These are phyloP conservation scores for Cottus gobio DNA, from an alignment of 2,113 vertebrate species.

Conservation along the genomic window DNA sequence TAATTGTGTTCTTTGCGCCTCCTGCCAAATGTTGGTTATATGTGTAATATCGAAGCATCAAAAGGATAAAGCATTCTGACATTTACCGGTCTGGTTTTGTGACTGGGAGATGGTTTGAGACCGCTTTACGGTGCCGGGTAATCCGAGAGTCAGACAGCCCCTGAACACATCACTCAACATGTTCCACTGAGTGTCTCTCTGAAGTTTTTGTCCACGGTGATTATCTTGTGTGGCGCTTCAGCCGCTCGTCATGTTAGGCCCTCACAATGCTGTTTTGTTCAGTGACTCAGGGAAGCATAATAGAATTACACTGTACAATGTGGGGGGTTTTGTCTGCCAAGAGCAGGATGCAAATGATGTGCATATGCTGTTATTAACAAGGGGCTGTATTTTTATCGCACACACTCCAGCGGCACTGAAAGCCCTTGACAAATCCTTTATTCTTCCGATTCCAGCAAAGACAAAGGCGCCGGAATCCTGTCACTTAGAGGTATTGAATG, in stretches of 20 bases:
- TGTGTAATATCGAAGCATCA: conserved; percentile 39
- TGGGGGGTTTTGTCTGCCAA: conserved; percentile 70
- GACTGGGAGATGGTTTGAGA: conserved; percentile 30
- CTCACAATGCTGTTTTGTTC: conserved; percentile 70
- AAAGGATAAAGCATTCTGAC: conserved; percentile 72
- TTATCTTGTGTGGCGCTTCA: conserved; percentile 64
- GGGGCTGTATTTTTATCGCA: conserved; percentile 65
- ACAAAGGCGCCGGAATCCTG: conserved; percentile 66
- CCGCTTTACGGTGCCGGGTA: conserved; percentile 23
- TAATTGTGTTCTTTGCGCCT: conserved; percentile 53
- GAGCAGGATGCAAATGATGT: conserved; percentile 64
- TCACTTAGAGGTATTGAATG: conserved; percentile 52
- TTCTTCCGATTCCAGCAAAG: conserved; percentile 58
- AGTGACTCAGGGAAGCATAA: conserved; percentile 63
- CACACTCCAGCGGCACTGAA: conserved; percentile 62
- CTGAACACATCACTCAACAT: conserved; percentile 48
- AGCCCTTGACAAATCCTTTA: conserved; percentile 74
- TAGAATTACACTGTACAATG: conserved; percentile 63
- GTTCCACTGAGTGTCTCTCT: conserved; percentile 42
- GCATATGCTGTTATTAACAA: conserved; percentile 73
- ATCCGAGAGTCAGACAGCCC: conserved; percentile 38
- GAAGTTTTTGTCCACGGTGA: conserved; percentile 34
- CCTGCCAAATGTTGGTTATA: conserved; percentile 33
- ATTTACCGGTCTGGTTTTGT: conserved; percentile 53
- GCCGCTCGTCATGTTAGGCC: conserved; percentile 40